phyloP scores from a whole-genome alignment of 2,888 invertebrate genomes.

The Asteroscopus sphinx region DNA sequence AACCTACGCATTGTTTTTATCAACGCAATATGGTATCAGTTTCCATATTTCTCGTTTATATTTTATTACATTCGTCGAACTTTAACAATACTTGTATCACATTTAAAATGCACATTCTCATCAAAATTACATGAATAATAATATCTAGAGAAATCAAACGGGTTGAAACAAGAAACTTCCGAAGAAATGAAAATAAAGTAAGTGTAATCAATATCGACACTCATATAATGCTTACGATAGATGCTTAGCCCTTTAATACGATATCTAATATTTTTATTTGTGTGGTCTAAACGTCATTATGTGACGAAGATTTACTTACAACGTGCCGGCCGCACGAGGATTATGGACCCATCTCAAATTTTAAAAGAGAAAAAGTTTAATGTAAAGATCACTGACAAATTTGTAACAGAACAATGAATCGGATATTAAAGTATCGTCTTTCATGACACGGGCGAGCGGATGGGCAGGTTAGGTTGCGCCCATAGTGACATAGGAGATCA shows the following conservation, averaged over 20 bases:
- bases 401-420: slow-evolving; percentile 90
- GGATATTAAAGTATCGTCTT: slow-evolving; percentile 89
- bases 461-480: slow-evolving; percentile 73
- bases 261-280: slow-evolving; percentile 79
- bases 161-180: slow-evolving; percentile 50
- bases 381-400: slow-evolving; percentile 90
- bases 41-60: slow-evolving; percentile 30
- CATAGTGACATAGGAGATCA: slow-evolving; percentile 60
- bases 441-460: slow-evolving; percentile 87
- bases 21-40: slow-evolving; percentile 19
- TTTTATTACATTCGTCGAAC: slow-evolving; percentile 65
- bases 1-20: slow-evolving; percentile 37
- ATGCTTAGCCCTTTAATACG: slow-evolving; percentile 65
- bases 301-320: slow-evolving; percentile 83
- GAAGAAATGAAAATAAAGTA: slow-evolving; percentile 54
- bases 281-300: slow-evolving; percentile 81
- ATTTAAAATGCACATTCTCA: slow-evolving; percentile 46
- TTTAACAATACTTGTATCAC: slow-evolving; percentile 49
- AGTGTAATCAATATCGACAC: slow-evolving; percentile 63
- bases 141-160: slow-evolving; percentile 41
- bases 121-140: slow-evolving; percentile 45
- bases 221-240: slow-evolving; percentile 58
- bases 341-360: slow-evolving; percentile 87
- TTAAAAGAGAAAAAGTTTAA: slow-evolving; percentile 87
- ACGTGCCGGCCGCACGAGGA: slow-evolving; percentile 78